Percentiles rank a stretch among this genome's conserved stretches.
Conservation (phyloP, 2,797 vertebrate genomes). For the Meriones psammophilus region DNA sequence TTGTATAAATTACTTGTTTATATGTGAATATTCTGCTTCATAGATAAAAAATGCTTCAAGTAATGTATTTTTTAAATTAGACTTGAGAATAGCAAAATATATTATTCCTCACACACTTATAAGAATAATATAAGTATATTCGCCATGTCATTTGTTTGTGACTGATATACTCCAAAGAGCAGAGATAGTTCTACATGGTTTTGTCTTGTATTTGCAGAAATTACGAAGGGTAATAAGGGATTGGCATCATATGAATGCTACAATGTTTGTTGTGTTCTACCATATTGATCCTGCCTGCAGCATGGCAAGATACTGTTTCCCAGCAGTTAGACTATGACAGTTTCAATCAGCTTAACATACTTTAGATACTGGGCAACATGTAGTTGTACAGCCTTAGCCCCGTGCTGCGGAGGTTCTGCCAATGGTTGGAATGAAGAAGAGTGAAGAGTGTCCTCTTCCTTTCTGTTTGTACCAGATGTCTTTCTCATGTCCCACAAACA, state of each 20-base stretch:
- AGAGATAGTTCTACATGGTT: background rate
- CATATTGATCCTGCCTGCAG: background rate
- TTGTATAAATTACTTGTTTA: conserved; percentile 3
- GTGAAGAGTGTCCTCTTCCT: background rate
- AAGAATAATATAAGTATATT: background rate
- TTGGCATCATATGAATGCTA: background rate
- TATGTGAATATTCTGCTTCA: background rate
- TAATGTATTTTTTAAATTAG: conserved; percentile 17
- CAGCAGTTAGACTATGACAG: background rate
- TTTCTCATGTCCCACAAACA: background rate
- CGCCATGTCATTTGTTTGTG: background rate
- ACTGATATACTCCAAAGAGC: background rate
- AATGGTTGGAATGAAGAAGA: background rate
- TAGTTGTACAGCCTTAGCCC: background rate
- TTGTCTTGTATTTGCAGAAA: background rate
- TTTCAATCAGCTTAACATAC: background rate
- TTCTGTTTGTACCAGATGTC: background rate
- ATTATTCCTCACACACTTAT: background rate
- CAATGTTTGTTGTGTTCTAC: background rate
- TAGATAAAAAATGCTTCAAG: conserved; percentile 9
- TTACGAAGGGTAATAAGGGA: background rate
- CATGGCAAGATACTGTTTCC: background rate
- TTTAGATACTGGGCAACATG: background rate
- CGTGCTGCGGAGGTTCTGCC: background rate
- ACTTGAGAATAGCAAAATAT: conserved; percentile 4